phyloP scores from a whole-genome alignment of 2,888 invertebrate genomes.

The Callosobruchus maculatus region DNA sequence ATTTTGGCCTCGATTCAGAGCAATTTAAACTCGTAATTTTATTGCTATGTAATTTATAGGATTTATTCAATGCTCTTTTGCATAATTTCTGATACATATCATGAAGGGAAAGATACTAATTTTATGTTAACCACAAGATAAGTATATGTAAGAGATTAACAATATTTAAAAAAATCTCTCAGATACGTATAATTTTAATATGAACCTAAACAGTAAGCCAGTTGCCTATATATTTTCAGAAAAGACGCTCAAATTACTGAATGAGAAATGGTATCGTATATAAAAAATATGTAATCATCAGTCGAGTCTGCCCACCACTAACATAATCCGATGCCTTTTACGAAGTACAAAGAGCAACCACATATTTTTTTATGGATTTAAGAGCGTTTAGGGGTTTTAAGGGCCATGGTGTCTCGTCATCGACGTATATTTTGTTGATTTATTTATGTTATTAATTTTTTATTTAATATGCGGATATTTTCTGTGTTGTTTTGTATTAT shows the following conservation, averaged over 20 bases:
- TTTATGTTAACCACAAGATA: background rate
- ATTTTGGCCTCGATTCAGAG: too few species aligned
- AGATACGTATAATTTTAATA: too few species aligned
- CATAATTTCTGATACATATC: background rate
- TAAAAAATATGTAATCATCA: background rate
- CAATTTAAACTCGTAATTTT: too few species aligned
- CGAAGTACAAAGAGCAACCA: slow-evolving; percentile 49
- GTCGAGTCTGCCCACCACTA: background rate
- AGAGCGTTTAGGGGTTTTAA: background rate
- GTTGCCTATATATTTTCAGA: too few species aligned
- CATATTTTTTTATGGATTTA: slow-evolving; percentile 39
- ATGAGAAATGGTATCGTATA: background rate
- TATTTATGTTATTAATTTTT: background rate
- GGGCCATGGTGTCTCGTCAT: background rate
- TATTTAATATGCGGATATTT: background rate
- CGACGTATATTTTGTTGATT: background rate
- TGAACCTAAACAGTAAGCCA: too few species aligned
- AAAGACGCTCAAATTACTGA: too few species aligned
- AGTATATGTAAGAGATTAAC: background rate
- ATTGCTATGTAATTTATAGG: too few species aligned
- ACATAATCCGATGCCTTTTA: slow-evolving; percentile 46
- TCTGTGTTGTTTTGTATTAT: background rate
- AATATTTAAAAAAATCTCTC: too few species aligned
- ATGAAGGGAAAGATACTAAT: background rate
- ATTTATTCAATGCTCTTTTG: too few species aligned